Evolutionary conservation across 92 coral and sea anemone species (phyloP).

Genomic region (Muricea muricata): DNA sequence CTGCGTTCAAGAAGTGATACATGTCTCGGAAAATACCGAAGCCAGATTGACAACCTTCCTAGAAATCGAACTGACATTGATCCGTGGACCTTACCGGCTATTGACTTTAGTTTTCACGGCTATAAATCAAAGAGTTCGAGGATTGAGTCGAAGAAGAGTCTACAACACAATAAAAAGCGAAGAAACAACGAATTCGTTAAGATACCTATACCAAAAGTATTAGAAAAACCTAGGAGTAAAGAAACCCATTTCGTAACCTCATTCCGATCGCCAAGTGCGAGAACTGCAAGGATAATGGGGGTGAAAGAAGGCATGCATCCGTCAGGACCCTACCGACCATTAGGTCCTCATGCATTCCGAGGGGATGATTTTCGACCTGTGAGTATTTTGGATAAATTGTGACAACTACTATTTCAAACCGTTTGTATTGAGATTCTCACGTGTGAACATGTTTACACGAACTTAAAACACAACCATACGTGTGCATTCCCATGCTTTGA

Average conservation of each 20-base stretch:
- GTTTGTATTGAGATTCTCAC: no score
- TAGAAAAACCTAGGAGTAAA: slow-evolving; percentile 63
- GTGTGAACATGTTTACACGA: no score
- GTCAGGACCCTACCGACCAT: slow-evolving; percentile 74
- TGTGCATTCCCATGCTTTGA: no score
- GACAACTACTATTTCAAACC: neutral
- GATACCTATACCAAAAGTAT: slow-evolving; percentile 80
- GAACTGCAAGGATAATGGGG: slow-evolving; percentile 69
- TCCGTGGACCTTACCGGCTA: slow-evolving; percentile 77
- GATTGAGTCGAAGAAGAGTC: neutral
- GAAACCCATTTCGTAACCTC: slow-evolving; percentile 68
- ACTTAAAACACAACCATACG: no score
- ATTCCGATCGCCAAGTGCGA: slow-evolving; percentile 78
- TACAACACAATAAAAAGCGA: neutral
- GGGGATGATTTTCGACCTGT: slow-evolving; percentile 91
- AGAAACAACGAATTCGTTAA: slow-evolving; percentile 70
- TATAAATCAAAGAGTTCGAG: slow-evolving; percentile 76
- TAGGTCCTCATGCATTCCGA: slow-evolving; percentile 88
- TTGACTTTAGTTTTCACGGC: slow-evolving; percentile 83
- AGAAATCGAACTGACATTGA: neutral
- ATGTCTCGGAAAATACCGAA: slow-evolving; percentile 50
- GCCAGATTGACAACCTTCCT: neutral
- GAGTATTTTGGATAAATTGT: slow-evolving; percentile 35
- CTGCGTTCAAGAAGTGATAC: slow-evolving; percentile 94
- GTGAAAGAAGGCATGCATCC: slow-evolving; percentile 76